A percentile compares a stretch with the other conserved stretches of the same genome.
Conservation (phyloP, 2,113 vertebrate species). For the Aleadryas rufinucha region DNA sequence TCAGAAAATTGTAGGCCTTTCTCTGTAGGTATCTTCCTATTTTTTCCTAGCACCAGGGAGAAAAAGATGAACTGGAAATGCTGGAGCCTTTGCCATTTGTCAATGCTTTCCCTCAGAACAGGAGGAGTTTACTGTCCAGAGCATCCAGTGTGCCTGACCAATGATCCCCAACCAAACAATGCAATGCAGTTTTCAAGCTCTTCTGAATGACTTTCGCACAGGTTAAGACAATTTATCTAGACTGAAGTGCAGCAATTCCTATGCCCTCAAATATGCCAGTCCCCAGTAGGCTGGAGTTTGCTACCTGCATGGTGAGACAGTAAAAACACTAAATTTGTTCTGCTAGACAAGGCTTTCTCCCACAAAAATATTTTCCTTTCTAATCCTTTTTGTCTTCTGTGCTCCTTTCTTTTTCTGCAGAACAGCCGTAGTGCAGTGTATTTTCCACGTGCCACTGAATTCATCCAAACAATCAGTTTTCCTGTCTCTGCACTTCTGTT, state of each 20-base stretch:
- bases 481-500: background rate
- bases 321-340: background rate
- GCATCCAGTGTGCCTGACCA: background rate
- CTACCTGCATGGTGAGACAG: accelerated
- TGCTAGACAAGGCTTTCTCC: background rate
- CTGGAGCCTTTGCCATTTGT: background rate
- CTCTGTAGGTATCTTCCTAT: background rate
- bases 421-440: background rate
- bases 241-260: background rate
- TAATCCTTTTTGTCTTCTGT: background rate
- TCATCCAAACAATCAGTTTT: background rate
- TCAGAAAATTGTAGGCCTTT: background rate
- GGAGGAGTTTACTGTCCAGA: background rate
- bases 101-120: background rate
- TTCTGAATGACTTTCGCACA: background rate
- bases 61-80: background rate
- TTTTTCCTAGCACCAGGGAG: background rate
- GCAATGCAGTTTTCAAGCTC: background rate
- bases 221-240: background rate
- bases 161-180: background rate
- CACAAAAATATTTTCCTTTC: background rate
- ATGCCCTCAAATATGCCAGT: background rate
- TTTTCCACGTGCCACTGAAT: background rate
- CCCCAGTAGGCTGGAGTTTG: background rate
- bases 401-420: background rate